Base-by-base conservation (phyloP, 2,888 invertebrate species). In the Lasiommata megera region DNA sequence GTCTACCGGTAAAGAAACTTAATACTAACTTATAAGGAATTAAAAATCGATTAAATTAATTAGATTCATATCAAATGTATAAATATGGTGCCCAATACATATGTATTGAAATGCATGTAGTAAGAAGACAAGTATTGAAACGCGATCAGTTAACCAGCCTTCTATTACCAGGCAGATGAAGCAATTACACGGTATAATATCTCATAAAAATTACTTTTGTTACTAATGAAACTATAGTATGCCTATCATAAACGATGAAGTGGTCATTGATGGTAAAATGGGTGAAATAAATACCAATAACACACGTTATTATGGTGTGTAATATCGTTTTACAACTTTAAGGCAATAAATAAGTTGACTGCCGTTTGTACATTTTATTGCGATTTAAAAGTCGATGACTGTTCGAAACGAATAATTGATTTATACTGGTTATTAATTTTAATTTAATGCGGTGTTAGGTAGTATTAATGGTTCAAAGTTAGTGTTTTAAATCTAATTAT, bases 271-370 rank as follows among this genome's bases (percentile, higher is more conserved):
- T 84, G 83, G 82, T 84, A 79, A 78, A 82, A 85, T 82, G 77
- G 79, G 79, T 79, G 77, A 80, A 86, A 88, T 88, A 84, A 88
- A 90, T 79, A 82, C 82, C 86, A 87, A 85, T 88, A 87, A 83
- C 86, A 86, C 86, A 85, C 87, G 75, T 88, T 82, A 89, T 89
- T 88, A 89, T 82, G 76, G 80, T 82, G 82, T 88, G 84, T 88
- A 86, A 89, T 88, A 89, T 88, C 78, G 85, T 82, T 90, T 89
- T 87, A 90, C 89, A 88, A 87, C 90, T 88, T 84, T 78, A 82
- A 80, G 79, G 88, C 82, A 87, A 87, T 89, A 89, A 90, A 89
- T 88, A 87, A 81, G 88, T 86, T 85, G 84, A 88, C 87, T 88
- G 88, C 87, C 80, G 88, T 81, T 88, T 82, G 84, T 88, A 84